phyloP scores from a whole-genome alignment of 2,888 invertebrate species.

The Octonoba sinensis region DNA sequence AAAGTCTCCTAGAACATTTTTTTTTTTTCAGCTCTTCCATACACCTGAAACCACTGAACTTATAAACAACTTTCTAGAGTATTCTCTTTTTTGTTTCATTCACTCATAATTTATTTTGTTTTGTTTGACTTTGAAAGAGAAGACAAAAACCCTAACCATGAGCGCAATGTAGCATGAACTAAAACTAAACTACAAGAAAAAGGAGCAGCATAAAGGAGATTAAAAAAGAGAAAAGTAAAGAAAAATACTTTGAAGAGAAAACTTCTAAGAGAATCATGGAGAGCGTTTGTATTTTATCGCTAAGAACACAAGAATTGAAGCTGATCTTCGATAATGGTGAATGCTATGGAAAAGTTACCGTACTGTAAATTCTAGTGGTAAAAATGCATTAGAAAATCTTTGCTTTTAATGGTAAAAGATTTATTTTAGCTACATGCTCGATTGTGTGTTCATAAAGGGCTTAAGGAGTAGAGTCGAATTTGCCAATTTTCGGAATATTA shows the following conservation, averaged over 20 bases:
- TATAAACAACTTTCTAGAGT: conserved; percentile 33
- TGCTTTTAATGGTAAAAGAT: too few relatives aligned
- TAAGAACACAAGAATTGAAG: conserved; percentile 33
- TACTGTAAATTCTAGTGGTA: conserved; percentile 23
- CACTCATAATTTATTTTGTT: conserved; percentile 37
- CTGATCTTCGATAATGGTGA: conserved; percentile 34
- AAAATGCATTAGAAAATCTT: too few relatives aligned
- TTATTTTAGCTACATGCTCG: too few relatives aligned
- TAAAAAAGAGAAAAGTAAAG: conserved; percentile 9
- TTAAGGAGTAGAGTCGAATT: too few relatives aligned
- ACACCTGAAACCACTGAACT: conserved; percentile 37
- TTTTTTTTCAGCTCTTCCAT: not conserved
- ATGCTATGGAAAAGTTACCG: conserved; percentile 26
- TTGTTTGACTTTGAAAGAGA: conserved; percentile 1
- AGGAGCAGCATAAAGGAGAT: conserved; percentile 9
- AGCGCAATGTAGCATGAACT: conserved; percentile 47
- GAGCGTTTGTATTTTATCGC: conserved; percentile 5
- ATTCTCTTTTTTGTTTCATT: conserved; percentile 3
- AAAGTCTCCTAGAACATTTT: too few relatives aligned
- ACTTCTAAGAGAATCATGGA: conserved; percentile 2
- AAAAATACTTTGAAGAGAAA: not conserved
- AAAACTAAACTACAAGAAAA: conserved; percentile 33
- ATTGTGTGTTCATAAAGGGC: too few relatives aligned
- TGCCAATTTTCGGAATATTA: too few relatives aligned
- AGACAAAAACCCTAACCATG: conserved; percentile 26